Conservation (phyloP, 2,888 invertebrate species). For the Plagodis dolabraria region DNA sequence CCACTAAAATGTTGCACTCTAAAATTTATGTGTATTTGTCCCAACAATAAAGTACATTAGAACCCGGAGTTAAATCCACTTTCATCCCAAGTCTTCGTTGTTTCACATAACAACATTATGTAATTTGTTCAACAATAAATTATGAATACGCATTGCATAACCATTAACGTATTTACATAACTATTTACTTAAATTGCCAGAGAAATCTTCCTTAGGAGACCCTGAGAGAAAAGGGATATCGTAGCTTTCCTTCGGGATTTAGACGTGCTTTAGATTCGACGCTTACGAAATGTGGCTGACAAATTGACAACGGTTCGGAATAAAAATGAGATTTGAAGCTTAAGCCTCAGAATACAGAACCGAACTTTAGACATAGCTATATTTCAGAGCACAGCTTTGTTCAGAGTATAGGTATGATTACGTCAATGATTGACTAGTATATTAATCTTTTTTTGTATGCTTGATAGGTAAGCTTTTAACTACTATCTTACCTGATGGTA, state of each 20-base stretch:
- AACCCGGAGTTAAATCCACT: slow-evolving; percentile 19
- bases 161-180: slow-evolving; percentile 22
- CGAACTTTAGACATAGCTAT: too few relatives aligned
- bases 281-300: slow-evolving; percentile 21
- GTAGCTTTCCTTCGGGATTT: slow-evolving; percentile 20
- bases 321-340: slow-evolving; percentile 12
- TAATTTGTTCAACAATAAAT: slow-evolving; percentile 4
- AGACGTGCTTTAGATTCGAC: slow-evolving; percentile 10
- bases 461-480: too few relatives aligned
- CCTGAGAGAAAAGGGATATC: slow-evolving; percentile 13
- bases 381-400: too few relatives aligned
- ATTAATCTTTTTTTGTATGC: too few relatives aligned
- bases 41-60: slow-evolving; percentile 23
- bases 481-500: too few relatives aligned
- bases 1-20: slow-evolving; percentile 13
- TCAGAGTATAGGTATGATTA: too few relatives aligned
- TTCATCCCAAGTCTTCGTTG: slow-evolving; percentile 7
- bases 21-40: slow-evolving; percentile 27
- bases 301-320: slow-evolving; percentile 22
- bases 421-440: too few relatives aligned
- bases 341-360: background rate
- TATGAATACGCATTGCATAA: slow-evolving; percentile 16
- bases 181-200: slow-evolving; percentile 25
- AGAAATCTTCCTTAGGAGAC: slow-evolving; percentile 11
- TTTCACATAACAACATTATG: slow-evolving; percentile 8